A percentile compares a stretch with the other conserved stretches of the same genome.
Conservation (phyloP, 2,888 invertebrate species). For the Hydraecia micacea region DNA sequence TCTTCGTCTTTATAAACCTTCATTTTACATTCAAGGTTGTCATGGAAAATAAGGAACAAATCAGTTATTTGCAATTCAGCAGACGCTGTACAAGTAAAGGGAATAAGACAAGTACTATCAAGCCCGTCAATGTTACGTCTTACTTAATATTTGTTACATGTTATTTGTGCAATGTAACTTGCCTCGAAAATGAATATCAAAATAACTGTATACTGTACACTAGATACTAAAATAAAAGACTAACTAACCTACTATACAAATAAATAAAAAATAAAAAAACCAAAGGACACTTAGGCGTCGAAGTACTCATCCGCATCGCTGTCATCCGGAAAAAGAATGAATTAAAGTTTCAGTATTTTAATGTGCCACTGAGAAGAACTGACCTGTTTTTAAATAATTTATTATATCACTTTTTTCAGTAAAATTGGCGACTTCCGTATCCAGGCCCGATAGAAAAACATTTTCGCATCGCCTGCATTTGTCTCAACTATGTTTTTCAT, state of each 20-base stretch:
- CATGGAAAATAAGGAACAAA: conserved; percentile 15
- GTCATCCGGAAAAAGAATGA: no score
- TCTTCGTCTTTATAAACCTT: background rate
- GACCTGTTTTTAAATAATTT: background rate
- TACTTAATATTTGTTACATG: conserved; percentile 2
- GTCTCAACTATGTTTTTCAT: background rate
- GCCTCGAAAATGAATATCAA: background rate
- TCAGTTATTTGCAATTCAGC: conserved; percentile 34
- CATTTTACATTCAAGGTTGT: background rate
- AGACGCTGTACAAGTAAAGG: conserved; percentile 8
- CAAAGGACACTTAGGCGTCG: no score
- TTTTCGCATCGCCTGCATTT: background rate
- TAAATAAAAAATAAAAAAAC: no score
- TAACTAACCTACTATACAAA: no score
- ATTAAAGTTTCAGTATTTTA: background rate
- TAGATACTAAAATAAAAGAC: no score
- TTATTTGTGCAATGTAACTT: background rate
- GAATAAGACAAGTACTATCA: conserved; percentile 22
- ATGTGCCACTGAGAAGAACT: background rate
- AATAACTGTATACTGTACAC: no score
- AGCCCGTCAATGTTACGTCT: conserved; percentile 16
- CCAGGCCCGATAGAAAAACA: no score
- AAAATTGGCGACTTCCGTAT: background rate
- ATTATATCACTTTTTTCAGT: background rate
- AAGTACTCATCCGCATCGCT: no score